Percentiles rank a stretch among this genome's conserved stretches.
Conservation (phyloP, 2,113 vertebrate genomes). For the Thryonomys swinderianus region DNA sequence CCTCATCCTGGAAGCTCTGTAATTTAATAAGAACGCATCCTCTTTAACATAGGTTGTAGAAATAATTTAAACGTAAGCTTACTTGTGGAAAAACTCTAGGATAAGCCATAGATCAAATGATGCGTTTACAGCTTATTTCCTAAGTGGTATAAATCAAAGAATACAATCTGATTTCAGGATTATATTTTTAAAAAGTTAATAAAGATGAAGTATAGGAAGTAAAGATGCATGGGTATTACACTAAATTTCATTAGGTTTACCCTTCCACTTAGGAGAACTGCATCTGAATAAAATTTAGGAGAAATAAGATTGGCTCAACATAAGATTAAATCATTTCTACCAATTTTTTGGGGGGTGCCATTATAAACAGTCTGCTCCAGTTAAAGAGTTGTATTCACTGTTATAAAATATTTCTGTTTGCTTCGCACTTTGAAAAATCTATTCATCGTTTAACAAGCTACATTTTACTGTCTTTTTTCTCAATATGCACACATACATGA, state of each 20-base stretch:
- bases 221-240: not conserved
- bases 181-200: constrained; percentile 19
- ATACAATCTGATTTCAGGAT: not conserved
- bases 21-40: constrained; percentile 67
- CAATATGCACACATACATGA: not conserved
- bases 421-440: constrained; percentile 47
- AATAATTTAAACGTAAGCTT: constrained; percentile 15
- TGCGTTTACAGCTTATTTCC: not conserved
- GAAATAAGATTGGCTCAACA: constrained; percentile 41
- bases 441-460: constrained; percentile 16
- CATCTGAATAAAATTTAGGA: constrained; percentile 28
- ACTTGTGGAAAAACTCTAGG: constrained; percentile 48
- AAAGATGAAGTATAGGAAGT: constrained; percentile 5
- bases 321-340: constrained; percentile 40
- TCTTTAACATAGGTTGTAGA: constrained; percentile 57
- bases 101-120: constrained; percentile 50
- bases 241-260: constrained; percentile 27
- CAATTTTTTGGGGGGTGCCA: not conserved
- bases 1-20: constrained; percentile 63
- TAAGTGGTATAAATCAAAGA: constrained; percentile 31
- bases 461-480: not conserved
- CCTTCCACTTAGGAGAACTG: constrained; percentile 6
- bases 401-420: constrained; percentile 35
- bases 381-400: not conserved
- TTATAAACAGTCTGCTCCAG: constrained; percentile 44